A percentile compares a stretch with the other conserved stretches of the same genome.
Conservation (phyloP, 2,113 vertebrate species). For the Mixornis gularis region DNA sequence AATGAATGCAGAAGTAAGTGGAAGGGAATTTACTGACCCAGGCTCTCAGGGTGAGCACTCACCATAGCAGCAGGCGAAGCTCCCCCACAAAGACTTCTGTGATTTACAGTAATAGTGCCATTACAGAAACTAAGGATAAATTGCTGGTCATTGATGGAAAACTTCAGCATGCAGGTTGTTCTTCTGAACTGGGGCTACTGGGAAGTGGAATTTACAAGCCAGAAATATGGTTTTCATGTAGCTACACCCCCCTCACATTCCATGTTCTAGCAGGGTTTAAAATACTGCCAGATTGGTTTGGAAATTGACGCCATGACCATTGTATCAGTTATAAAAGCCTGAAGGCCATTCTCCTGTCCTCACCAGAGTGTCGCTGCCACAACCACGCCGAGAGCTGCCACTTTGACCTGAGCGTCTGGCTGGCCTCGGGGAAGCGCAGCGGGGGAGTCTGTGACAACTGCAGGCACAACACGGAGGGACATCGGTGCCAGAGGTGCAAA, state of each 20-base stretch:
- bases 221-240: background rate
- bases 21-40: background rate
- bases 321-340: background rate
- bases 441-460: constrained; percentile 83
- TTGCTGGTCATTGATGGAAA: background rate
- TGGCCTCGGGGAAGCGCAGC: constrained; percentile 71
- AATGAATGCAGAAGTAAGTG: constrained; percentile 86
- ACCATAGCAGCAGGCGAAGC: background rate
- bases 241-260: rapidly evolving
- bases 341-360: background rate
- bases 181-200: background rate
- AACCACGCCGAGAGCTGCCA: constrained; percentile 81
- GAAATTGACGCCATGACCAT: background rate
- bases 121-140: background rate
- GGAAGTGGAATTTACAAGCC: background rate
- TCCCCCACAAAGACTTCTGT: background rate
- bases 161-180: background rate
- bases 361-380: constrained; percentile 83
- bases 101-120: background rate
- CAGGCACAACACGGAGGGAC: constrained; percentile 81
- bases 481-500: constrained; percentile 82
- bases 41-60: background rate
- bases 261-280: background rate
- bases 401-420: constrained; percentile 79
- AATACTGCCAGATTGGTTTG: background rate